These are phyloP conservation scores for Argentina silus DNA, from an alignment of 2,797 vertebrate species.

Conservation along the genomic window DNA sequence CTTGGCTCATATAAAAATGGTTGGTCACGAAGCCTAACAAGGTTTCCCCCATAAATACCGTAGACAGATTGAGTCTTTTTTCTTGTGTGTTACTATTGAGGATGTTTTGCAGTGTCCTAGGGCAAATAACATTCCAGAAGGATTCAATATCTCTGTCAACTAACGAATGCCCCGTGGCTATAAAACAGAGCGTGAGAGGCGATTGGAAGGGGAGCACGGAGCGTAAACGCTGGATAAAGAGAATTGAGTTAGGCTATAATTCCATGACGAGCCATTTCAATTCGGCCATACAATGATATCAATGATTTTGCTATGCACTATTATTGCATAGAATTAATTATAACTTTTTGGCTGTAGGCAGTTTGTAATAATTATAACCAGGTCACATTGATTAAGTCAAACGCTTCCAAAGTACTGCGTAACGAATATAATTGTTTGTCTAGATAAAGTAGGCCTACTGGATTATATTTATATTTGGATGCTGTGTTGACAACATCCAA, in stretches of 20 bases:
- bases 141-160: constrained; percentile 32
- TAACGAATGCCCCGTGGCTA: constrained; percentile 24
- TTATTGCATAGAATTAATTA: no score
- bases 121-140: constrained; percentile 50
- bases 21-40: constrained; percentile 47
- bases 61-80: neutral
- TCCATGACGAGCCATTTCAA: neutral
- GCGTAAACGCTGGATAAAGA: neutral
- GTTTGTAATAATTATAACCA: no score
- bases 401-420: no score
- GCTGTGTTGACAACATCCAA: no score
- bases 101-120: constrained; percentile 14
- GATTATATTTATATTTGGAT: no score
- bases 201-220: constrained; percentile 7
- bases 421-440: no score
- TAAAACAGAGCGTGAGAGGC: constrained; percentile 25
- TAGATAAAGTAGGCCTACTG: no score
- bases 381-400: no score
- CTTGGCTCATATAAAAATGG: constrained; percentile 61
- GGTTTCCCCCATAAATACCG: constrained; percentile 17
- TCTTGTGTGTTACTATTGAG: constrained; percentile 27
- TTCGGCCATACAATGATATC: no score
- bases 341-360: no score
- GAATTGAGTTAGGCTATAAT: neutral
- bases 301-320: no score